Evolutionary conservation across 2,113 vertebrate species (phyloP), one percentile per base, ranked within the genome.

Genomic region (Rhea pennata): DNA sequence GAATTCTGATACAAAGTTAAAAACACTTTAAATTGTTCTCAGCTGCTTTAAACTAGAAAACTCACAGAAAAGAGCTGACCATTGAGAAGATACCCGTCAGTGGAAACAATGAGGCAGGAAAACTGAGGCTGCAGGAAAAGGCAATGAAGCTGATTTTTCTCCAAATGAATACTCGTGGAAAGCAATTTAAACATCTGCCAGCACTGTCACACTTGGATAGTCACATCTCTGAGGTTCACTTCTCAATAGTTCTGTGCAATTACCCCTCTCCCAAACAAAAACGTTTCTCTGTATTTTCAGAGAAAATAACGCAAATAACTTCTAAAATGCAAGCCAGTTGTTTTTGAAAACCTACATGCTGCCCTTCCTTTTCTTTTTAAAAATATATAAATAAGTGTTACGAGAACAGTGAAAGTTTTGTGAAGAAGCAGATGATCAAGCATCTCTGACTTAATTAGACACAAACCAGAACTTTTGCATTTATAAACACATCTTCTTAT

Each of bases 111-210:
- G 61, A 94, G 19, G 59, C 21, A 79, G 88, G 33, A 94, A 85
- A 84, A 83, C 5, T 22, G 69, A 58, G 83, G 69, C 16, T 79
- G 39, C 1, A 21, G 50, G 61, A 53, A 77, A 72, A 70, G 62
- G 27, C 3, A 29, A 48, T 23, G 12, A 39, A 90, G 73, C 15
- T 75, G 40, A 90, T 90, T 87, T 62, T 81, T 56, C 59, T 84
- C 78, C 84, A 95, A 88, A 95, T 75, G 77, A 95, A 88, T 67
- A 84, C 64, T 81, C 83, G 71, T 59, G 84, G 85, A 96, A 97
- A 97, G 94, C 95, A 97, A 98, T 97, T 94, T 96, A 91, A 64
- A 70, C 88, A 94, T 46, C 95, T 95, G 93, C 91, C 91, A 94
- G 86, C 36, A 80, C 39, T 19, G 96, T 84, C 93, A 97, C 92